Conservation (phyloP, 2,888 invertebrate genomes). For the Nymphalis polychloros region DNA sequence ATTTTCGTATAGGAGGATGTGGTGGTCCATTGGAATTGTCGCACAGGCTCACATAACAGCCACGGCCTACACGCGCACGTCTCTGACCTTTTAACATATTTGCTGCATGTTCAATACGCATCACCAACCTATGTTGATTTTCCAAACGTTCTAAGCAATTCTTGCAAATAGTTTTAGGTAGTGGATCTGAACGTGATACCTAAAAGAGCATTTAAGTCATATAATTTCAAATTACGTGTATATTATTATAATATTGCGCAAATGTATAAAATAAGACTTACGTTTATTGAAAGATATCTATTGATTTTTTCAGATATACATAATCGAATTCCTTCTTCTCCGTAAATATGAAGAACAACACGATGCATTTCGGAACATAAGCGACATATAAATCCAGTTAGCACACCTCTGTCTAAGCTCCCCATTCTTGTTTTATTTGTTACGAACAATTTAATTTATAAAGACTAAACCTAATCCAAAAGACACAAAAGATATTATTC, state of each 20-base stretch:
- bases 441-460: constrained; percentile 4
- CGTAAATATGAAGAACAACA: constrained; percentile 91
- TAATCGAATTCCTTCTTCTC: constrained; percentile 88
- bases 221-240: background rate
- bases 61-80: constrained; percentile 49
- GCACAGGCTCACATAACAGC: constrained; percentile 51
- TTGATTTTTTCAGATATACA: constrained; percentile 90
- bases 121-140: constrained; percentile 77
- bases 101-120: constrained; percentile 74
- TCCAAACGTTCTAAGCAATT: constrained; percentile 83
- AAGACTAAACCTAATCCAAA: background rate
- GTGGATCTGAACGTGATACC: constrained; percentile 84
- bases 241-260: background rate
- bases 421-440: constrained; percentile 82
- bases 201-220: constrained; percentile 49
- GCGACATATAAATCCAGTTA: constrained; percentile 92
- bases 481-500: constrained; percentile 4
- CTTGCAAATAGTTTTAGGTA: constrained; percentile 87
- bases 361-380: constrained; percentile 93
- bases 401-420: constrained; percentile 89
- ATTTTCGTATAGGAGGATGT: constrained; percentile 42
- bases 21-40: constrained; percentile 50
- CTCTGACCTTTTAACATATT: constrained; percentile 66
- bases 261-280: constrained; percentile 63
- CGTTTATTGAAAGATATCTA: constrained; percentile 90